Percentiles rank a stretch among this genome's conserved stretches.
phyloP scores from a whole-genome alignment of 2,888 invertebrate species.

The Nowickia ferox region DNA sequence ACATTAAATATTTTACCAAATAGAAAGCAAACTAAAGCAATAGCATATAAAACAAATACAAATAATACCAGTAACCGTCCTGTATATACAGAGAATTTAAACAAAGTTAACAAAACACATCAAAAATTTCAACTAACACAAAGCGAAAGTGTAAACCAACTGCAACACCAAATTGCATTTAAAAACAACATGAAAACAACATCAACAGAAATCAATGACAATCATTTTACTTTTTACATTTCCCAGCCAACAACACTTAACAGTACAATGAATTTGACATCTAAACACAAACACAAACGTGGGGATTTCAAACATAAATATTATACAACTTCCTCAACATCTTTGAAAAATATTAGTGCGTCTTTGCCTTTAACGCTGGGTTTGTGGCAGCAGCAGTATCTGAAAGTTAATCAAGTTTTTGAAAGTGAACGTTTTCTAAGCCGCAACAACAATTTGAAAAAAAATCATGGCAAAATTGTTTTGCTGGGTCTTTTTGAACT shows the following conservation, averaged over 20 bases:
- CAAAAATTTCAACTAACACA: slow-evolving; percentile 9
- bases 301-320: slow-evolving; percentile 52
- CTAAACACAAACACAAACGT: slow-evolving; percentile 36
- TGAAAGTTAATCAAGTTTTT: slow-evolving; percentile 83
- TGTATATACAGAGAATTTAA: slow-evolving; percentile 59
- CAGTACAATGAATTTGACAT: neutral
- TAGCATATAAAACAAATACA: slow-evolving; percentile 35
- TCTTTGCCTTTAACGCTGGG: slow-evolving; percentile 67
- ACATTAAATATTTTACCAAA: slow-evolving; percentile 32
- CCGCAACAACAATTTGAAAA: slow-evolving; percentile 75
- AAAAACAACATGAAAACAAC: slow-evolving; percentile 48
- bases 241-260: slow-evolving; percentile 40
- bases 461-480: slow-evolving; percentile 85
- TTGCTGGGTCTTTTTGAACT: slow-evolving; percentile 92
- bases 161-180: slow-evolving; percentile 49
- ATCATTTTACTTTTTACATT: slow-evolving; percentile 67
- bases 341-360: slow-evolving; percentile 9
- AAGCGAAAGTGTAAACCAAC: slow-evolving; percentile 17
- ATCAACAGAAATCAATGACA: slow-evolving; percentile 64
- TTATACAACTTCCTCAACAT: slow-evolving; percentile 28
- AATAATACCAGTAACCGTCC: slow-evolving; percentile 56
- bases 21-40: slow-evolving; percentile 59
- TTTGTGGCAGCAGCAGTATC: slow-evolving; percentile 78
- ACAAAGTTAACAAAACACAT: slow-evolving; percentile 66
- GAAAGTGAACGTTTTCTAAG: slow-evolving; percentile 81